phyloP scores from a whole-genome alignment of 2,113 vertebrate species.

The Tor tambroides region DNA sequence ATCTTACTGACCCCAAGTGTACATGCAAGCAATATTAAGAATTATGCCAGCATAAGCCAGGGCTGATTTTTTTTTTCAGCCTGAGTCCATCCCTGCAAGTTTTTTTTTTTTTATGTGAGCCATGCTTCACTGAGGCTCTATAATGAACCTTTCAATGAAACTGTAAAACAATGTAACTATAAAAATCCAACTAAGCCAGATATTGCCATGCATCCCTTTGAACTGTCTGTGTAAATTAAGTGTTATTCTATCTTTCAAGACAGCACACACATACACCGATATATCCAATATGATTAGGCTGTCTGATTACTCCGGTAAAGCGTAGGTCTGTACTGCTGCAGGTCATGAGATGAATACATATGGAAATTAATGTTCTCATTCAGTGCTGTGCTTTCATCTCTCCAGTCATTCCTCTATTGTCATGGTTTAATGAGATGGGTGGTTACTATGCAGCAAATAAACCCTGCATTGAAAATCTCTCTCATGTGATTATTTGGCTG shows the following conservation, averaged over 20 bases:
- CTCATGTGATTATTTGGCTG: not conserved
- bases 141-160: not conserved
- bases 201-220: not conserved
- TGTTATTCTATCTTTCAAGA: conserved; percentile 14
- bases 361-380: conserved; percentile 46
- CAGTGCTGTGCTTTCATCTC: conserved; percentile 37
- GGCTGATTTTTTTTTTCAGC: not conserved
- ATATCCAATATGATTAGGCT: not conserved
- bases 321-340: not conserved
- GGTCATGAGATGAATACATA: conserved; percentile 52
- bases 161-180: not conserved
- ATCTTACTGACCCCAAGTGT: not conserved
- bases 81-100: not conserved
- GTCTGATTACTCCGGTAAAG: not conserved
- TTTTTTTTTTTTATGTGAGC: not conserved
- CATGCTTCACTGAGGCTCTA: not conserved
- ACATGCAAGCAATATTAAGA: not conserved
- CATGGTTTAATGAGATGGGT: conserved; percentile 74
- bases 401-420: conserved; percentile 47
- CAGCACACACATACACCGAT: not conserved
- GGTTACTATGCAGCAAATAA: conserved; percentile 65
- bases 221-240: not conserved
- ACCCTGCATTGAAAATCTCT: conserved; percentile 38
- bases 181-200: not conserved
- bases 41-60: not conserved